These are phyloP conservation scores for Eristalinus aeneus DNA, from an alignment of 2,888 invertebrate species.

Conservation along the genomic window DNA sequence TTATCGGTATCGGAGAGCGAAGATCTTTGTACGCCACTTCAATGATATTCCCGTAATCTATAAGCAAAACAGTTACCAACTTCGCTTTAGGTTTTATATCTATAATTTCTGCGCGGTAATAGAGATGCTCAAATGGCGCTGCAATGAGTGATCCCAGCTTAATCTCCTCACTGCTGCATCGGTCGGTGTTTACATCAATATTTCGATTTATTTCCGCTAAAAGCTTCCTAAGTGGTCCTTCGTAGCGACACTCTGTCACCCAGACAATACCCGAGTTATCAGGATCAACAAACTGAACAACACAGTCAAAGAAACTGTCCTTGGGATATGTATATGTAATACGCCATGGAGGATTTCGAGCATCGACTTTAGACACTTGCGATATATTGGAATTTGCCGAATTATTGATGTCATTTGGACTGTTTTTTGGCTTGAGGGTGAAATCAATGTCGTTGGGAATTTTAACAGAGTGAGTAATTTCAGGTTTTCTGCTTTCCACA, in stretches of 20 bases:
- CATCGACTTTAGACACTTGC: conserved; percentile 36
- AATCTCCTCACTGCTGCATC: conserved; percentile 64
- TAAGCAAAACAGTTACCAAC: conserved; percentile 69
- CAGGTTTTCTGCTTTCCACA: background rate
- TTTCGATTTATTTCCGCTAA: conserved; percentile 72
- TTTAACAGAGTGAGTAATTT: background rate
- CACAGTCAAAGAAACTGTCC: conserved; percentile 70
- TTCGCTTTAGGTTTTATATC: conserved; percentile 35
- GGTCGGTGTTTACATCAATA: conserved; percentile 43
- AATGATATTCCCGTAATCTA: conserved; percentile 73
- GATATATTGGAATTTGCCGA: conserved; percentile 11
- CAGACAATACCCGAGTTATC: conserved; percentile 59
- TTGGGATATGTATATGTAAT: conserved; percentile 59
- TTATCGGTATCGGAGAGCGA: conserved; percentile 72
- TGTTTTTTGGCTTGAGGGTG: conserved; percentile 38
- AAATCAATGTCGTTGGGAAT: conserved; percentile 27
- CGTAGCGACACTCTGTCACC: conserved; percentile 72
- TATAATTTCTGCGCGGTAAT: conserved; percentile 72
- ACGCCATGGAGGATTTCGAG: conserved; percentile 61
- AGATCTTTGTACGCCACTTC: conserved; percentile 67
- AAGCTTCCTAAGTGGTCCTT: conserved; percentile 67
- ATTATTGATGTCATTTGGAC: conserved; percentile 1
- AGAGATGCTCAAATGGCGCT: conserved; percentile 71
- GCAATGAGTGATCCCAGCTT: conserved; percentile 71
- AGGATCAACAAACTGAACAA: conserved; percentile 72